Base-by-base conservation (phyloP, 2,113 vertebrate genomes). In the Penelope pileata region DNA sequence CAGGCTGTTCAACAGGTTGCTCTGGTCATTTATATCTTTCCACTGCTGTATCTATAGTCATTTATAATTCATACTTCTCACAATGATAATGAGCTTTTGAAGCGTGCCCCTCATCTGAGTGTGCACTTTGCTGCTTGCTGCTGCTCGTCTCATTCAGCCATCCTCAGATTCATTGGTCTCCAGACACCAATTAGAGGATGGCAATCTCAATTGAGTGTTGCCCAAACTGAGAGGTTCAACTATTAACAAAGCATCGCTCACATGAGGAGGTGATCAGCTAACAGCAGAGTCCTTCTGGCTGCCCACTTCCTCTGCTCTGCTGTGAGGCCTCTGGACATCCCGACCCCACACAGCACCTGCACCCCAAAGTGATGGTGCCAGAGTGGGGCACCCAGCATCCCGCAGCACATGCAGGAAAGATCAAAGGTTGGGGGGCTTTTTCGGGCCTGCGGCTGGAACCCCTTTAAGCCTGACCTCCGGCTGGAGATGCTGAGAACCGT, bases 401-500 rank as follows among this genome's bases (percentile, higher is more conserved):
- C 9, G 18, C 9, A 0, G 26, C 9, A 22, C 7, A 19, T 51
- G 26, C 29, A 63, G 45, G 30, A 38, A 22, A 50, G n/a, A 86
- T 60, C 86, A 60, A 70, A 88, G 6, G 17, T 47, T 30, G 5
- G 32, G 9, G 16, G 6, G 1, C 5, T 14, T 14, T 58, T n/a
- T 42, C 10, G 5, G 43, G 53, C 14, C 10, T 15, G 45, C 5
- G 29, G 36, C 63, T 86, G 72, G 3, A 42, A 85, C 73, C 88
- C 86, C 91, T 95, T 95, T 95, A 93, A 91, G 76, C 64, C 83
- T 93, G 23, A 90, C 90, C 83, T 96, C 96, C 42, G 82, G 97
- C 95, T 97, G 97, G 97, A 97, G 73, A 82, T 83, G 69, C 90
- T 24, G 27, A 91, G 96, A 84, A 96, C 97, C 96, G 91, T 98